Base-by-base conservation (phyloP, 2,113 vertebrate species). In the Falco punctatus region DNA sequence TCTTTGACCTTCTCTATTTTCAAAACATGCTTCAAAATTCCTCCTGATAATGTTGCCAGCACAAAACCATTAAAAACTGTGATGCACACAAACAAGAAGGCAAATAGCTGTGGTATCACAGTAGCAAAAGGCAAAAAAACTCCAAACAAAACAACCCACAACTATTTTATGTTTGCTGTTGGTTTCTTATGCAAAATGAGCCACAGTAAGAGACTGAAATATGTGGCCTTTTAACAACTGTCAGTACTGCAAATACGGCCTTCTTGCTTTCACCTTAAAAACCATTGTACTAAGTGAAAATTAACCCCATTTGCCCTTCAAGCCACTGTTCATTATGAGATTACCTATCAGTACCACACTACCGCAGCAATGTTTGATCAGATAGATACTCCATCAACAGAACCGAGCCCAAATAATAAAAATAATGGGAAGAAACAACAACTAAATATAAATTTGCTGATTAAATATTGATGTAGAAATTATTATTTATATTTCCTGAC, bases 381-480 rank as follows among this genome's bases (percentile, higher is more conserved):
- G 9, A 72, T 18, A 69, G 33, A 61, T 64, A 84, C 70, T 71
- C 58, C n/a, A 32, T 77, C 88, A 83, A 67, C 11, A 91, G 67
- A 81, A 86, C 8, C 40, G 55, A 90, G 67, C 40, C 51, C 38
- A 86, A 90, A 91, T 82, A 88, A 86, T 82, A 92, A 94, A 96
- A 95, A 73, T 79, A 94, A 89, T 66, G 28, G 38, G 27, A 91
- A 92, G 75, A 91, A 96, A 91, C 82, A 94, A 92, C n/a, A 93
- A 88, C 84, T 93, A 83, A 82, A 94, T 91, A 93, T 92, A 93
- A 92, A 69, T 77, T 90, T 94, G 94, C 73, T 79, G 38, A 92
- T 96, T 96, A 98, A 97, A 96, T 94, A 96, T 97, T 95, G 64
- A 96, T 97, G 87, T 16, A 58, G 64, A 92, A 48, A 88, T 83